Evolutionary conservation across 35 echinoderm and acorn worm species (phyloP).

Genomic region (Patiria miniata): DNA sequence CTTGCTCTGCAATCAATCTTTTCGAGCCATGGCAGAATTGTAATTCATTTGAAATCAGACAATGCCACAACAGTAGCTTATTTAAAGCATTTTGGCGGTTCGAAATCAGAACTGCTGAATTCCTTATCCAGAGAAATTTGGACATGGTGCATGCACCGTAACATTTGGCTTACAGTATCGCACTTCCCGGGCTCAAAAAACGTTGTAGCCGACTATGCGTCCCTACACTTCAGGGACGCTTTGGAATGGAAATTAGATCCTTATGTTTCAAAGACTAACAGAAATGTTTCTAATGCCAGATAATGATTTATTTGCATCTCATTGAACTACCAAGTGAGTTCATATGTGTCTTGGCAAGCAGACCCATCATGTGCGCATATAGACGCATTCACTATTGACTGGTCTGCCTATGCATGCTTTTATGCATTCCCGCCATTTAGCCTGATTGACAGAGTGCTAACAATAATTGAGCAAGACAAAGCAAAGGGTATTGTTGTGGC

Average conservation of each 20-base stretch:
- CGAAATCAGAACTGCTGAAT: conserved; percentile 27
- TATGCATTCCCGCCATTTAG: too few relatives aligned
- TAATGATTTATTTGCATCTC: conserved; percentile 55
- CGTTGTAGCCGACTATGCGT: conserved; percentile 47
- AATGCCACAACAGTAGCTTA: conserved; percentile 5
- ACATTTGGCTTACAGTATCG: conserved; percentile 48
- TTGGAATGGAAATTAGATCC: conserved; percentile 60
- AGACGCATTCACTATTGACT: conserved; percentile 55
- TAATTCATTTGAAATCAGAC: background rate
- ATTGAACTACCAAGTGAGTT: conserved; percentile 40
- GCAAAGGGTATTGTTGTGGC: conserved; percentile 16
- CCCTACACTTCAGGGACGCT: conserved; percentile 40
- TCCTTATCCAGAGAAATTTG: conserved; percentile 54
- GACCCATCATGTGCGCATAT: conserved; percentile 31
- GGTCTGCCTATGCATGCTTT: too few relatives aligned
- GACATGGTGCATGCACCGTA: conserved; percentile 58
- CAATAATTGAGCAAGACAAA: background rate
- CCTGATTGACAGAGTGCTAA: too few relatives aligned
- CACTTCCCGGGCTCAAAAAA: conserved; percentile 59
- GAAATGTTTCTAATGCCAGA: conserved; percentile 25
- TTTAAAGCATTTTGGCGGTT: background rate
- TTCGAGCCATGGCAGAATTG: background rate
- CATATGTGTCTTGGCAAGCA: conserved; percentile 63
- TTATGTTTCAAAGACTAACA: background rate
- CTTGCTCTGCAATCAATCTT: background rate